Conservation (phyloP, 2,113 vertebrate genomes). For the Bubo scandiacus region DNA sequence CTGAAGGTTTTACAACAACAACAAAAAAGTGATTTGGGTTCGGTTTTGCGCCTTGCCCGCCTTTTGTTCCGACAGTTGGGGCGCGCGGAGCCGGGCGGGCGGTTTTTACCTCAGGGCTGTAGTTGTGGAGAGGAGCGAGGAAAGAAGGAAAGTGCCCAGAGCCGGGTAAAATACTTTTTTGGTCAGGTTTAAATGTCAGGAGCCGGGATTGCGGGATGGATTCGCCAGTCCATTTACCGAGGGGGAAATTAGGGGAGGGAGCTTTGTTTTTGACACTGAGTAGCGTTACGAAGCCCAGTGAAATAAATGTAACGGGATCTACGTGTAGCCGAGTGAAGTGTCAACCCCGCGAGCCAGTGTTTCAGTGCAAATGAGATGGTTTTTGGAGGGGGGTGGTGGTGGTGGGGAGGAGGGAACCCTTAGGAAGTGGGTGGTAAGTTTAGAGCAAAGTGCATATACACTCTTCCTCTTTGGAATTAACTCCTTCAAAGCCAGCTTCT, state of each 20-base stretch:
- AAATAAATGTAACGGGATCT: conserved; percentile 52
- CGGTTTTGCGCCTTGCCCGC: not conserved
- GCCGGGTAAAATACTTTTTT: not conserved
- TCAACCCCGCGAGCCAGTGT: conserved; percentile 52
- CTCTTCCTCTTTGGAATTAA: conserved; percentile 78
- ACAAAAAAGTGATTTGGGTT: not conserved
- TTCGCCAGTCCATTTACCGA: conserved; percentile 62
- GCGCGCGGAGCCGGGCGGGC: conserved; percentile 2
- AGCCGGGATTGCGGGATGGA: conserved; percentile 16
- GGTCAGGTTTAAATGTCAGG: conserved; percentile 3
- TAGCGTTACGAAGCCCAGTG: not conserved
- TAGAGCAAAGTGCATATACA: conserved; percentile 73
- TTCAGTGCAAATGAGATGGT: conserved; percentile 46
- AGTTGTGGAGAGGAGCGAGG: conserved; percentile 7
- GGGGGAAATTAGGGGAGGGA: conserved; percentile 65
- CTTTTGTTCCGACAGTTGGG: conserved; percentile 23
- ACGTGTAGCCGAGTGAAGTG: conserved; percentile 55
- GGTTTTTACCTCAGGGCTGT: not conserved
- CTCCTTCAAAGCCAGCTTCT: conserved; percentile 69
- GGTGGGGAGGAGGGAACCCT: conserved; percentile 66
- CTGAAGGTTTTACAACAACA: not conserved
- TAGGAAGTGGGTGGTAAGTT: conserved; percentile 82
- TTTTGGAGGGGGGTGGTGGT: not conserved
- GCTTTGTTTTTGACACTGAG: conserved; percentile 58
- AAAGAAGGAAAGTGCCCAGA: not conserved